Evolutionary conservation across 2,113 vertebrate species (phyloP).

Genomic region (Dromaius novaehollandiae): DNA sequence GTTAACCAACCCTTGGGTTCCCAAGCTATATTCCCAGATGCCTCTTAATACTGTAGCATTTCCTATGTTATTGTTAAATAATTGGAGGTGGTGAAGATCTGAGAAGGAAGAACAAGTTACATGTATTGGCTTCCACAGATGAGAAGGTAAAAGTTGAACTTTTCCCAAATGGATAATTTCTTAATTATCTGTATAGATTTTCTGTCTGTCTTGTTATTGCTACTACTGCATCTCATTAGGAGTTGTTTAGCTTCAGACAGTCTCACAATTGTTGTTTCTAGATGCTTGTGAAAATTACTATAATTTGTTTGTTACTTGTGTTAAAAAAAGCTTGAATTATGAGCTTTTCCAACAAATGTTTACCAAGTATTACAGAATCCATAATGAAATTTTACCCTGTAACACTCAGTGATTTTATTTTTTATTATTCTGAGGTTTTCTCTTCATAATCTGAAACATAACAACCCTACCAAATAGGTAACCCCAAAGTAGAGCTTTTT

Average conservation of each 20-base stretch:
- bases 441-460: neutral
- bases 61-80: conserved; percentile 25
- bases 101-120: neutral
- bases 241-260: conserved; percentile 51
- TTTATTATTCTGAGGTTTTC: neutral
- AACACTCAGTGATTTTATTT: neutral
- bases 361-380: conserved; percentile 1
- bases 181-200: conserved; percentile 72
- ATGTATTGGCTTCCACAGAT: neutral
- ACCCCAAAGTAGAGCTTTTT: neutral
- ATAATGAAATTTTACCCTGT: conserved; percentile 11
- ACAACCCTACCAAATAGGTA: neutral
- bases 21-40: conserved; percentile 31
- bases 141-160: conserved; percentile 23
- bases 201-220: conserved; percentile 48
- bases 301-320: conserved; percentile 61
- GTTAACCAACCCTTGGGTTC: conserved; percentile 29
- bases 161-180: conserved; percentile 64
- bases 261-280: conserved; percentile 46
- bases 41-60: neutral
- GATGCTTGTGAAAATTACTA: conserved; percentile 65
- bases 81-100: neutral
- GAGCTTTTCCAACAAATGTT: conserved; percentile 37
- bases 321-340: conserved; percentile 40
- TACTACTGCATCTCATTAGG: conserved; percentile 59